Evolutionary conservation across 2,113 vertebrate genomes (phyloP).

Genomic region (Progne subis): DNA sequence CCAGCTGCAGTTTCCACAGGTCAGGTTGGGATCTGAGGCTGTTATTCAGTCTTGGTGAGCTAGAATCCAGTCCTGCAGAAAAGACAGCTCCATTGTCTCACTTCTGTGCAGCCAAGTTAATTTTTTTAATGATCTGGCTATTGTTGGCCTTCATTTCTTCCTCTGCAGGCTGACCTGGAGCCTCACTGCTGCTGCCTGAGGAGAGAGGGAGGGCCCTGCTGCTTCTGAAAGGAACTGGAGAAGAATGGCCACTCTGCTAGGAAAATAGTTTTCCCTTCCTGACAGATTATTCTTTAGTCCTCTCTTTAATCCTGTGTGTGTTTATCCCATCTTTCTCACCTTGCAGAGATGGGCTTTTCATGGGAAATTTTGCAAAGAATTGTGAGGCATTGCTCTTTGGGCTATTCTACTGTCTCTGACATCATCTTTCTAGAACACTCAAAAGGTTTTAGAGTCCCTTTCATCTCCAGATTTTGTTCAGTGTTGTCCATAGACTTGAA

Average conservation of each 20-base stretch:
- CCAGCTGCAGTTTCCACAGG: neutral
- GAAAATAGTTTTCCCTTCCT: neutral
- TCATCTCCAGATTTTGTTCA: neutral
- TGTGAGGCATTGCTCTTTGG: neutral
- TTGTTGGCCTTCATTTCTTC: neutral
- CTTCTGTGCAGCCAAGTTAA: neutral
- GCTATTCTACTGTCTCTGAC: neutral
- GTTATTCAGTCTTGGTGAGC: neutral
- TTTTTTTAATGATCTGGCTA: neutral
- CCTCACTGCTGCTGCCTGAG: neutral
- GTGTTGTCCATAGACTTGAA: neutral
- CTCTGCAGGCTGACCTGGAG: neutral
- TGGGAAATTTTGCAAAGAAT: neutral
- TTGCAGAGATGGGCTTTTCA: neutral
- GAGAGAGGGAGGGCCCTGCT: neutral
- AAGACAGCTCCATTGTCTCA: neutral
- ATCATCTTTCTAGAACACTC: rapidly evolving
- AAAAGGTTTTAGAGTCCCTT: neutral
- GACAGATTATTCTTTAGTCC: neutral
- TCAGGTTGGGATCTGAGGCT: neutral
- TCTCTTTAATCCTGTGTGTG: neutral
- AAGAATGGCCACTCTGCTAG: neutral
- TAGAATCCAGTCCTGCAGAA: neutral
- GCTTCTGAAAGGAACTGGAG: neutral
- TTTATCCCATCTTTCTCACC: neutral